phyloP scores from a whole-genome alignment of 2,888 invertebrate species.

The Mythimna lalbum region DNA sequence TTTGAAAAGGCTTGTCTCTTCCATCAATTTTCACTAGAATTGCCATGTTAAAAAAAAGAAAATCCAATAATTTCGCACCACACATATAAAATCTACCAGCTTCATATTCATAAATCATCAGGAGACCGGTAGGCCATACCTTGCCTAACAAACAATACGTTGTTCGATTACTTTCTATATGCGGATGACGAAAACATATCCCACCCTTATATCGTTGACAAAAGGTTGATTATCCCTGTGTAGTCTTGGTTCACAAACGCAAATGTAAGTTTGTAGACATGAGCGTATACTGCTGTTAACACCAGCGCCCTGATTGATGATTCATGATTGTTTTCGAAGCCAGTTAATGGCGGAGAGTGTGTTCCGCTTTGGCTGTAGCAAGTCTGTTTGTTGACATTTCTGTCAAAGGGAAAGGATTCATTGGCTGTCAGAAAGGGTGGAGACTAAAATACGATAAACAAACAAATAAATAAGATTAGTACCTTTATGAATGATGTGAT shows the following conservation, averaged over 20 bases:
- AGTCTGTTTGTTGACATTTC: slow-evolving; percentile 38
- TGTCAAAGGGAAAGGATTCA: slow-evolving; percentile 19
- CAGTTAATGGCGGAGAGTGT: slow-evolving; percentile 50
- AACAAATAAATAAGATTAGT: slow-evolving; percentile 2
- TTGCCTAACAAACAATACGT: slow-evolving; percentile 59
- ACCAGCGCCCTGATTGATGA: slow-evolving; percentile 68
- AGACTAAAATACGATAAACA: background rate
- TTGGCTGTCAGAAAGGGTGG: background rate
- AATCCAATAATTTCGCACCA: slow-evolving; percentile 33
- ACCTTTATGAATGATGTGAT: background rate
- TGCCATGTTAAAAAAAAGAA: slow-evolving; percentile 15
- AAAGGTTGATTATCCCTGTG: slow-evolving; percentile 25
- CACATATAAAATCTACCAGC: slow-evolving; percentile 46
- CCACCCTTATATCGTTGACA: background rate
- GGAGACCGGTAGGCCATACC: slow-evolving; percentile 48
- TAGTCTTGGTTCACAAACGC: slow-evolving; percentile 1
- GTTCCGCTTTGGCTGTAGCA: slow-evolving; percentile 49
- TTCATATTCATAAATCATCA: slow-evolving; percentile 59
- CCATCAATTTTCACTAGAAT: slow-evolving; percentile 23
- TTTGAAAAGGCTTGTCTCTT: slow-evolving; percentile 11
- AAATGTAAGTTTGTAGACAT: slow-evolving; percentile 32
- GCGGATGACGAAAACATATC: background rate
- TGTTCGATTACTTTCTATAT: slow-evolving; percentile 43
- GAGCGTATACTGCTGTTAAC: slow-evolving; percentile 59
- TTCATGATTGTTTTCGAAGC: slow-evolving; percentile 68